Evolutionary conservation across 2,797 vertebrate genomes (phyloP).

Genomic region (Cetoscarus ocellatus): DNA sequence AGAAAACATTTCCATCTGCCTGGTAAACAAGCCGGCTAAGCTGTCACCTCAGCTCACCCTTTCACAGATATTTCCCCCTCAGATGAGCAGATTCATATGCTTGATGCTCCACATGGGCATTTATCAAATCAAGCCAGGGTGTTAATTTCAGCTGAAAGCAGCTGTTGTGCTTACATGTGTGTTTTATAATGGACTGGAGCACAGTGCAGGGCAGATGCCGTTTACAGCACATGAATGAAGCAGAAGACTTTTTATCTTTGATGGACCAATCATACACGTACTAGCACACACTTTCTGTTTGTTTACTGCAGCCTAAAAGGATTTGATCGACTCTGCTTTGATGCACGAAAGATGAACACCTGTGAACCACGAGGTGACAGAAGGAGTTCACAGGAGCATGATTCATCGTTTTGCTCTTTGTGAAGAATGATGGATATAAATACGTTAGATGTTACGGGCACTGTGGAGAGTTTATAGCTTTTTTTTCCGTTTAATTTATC

Average conservation of each 20-base stretch:
- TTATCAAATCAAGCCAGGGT: slow-evolving; percentile 41
- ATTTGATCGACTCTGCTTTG: slow-evolving; percentile 38
- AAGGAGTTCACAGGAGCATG: neutral
- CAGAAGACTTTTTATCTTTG: slow-evolving; percentile 11
- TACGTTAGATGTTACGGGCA: neutral
- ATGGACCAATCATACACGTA: neutral
- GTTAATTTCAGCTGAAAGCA: slow-evolving; percentile 40
- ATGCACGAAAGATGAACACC: slow-evolving; percentile 9
- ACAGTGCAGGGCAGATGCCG: neutral
- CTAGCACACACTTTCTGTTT: slow-evolving; percentile 10
- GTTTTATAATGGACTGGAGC: slow-evolving; percentile 22
- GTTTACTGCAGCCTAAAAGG: slow-evolving; percentile 28
- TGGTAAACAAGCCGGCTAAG: slow-evolving; percentile 71
- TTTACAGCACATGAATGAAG: slow-evolving; percentile 23
- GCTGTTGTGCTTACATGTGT: slow-evolving; percentile 16
- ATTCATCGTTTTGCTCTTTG: slow-evolving; percentile 3
- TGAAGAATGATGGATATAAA: neutral
- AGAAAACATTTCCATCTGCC: slow-evolving; percentile 76
- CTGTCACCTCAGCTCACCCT: slow-evolving; percentile 64
- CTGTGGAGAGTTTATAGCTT: neutral
- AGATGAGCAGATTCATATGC: slow-evolving; percentile 54
- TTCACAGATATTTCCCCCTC: slow-evolving; percentile 40
- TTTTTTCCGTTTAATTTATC: neutral
- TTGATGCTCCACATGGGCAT: slow-evolving; percentile 23
- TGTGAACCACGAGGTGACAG: slow-evolving; percentile 11